These are phyloP conservation scores for Xylota segnis DNA, from an alignment of 2,888 invertebrate species.

Conservation along the genomic window DNA sequence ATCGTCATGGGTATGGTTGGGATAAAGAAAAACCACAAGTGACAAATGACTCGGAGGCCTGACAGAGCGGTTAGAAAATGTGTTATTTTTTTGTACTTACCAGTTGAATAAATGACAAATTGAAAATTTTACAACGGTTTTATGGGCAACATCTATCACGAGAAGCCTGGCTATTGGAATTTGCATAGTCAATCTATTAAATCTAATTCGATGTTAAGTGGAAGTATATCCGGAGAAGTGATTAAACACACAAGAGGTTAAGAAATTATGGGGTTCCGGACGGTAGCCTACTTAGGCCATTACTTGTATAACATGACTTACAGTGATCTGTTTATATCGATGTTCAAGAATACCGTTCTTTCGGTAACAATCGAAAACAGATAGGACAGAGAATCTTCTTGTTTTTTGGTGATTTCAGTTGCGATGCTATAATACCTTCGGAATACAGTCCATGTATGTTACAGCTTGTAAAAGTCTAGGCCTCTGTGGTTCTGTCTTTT, in stretches of 20 bases:
- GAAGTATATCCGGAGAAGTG: not conserved
- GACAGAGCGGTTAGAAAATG: constrained; percentile 26
- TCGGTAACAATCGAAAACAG: too few relatives aligned
- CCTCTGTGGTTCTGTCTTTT: too few relatives aligned
- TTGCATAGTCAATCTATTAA: constrained; percentile 25
- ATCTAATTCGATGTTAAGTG: not conserved
- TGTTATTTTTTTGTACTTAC: constrained; percentile 1
- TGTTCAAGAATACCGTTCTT: too few relatives aligned
- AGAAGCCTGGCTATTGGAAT: constrained; percentile 28
- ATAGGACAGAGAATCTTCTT: too few relatives aligned
- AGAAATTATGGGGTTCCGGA: constrained; percentile 3
- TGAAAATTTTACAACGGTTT: constrained; percentile 32
- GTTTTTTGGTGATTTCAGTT: too few relatives aligned
- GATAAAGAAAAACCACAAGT: not conserved
- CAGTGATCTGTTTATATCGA: too few relatives aligned
- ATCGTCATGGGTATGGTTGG: not conserved
- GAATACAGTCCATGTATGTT: too few relatives aligned
- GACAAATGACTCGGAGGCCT: constrained; percentile 45
- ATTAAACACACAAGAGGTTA: not conserved
- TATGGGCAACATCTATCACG: constrained; percentile 28
- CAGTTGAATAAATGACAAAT: constrained; percentile 50
- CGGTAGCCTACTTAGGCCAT: not conserved
- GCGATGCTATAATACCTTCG: too few relatives aligned
- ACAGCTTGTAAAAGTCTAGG: too few relatives aligned
- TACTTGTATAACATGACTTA: not conserved